Percentiles rank a stretch among this genome's conserved stretches.
Conservation (phyloP, 2,888 invertebrate species). For the Xanthorhoe spadicearia region DNA sequence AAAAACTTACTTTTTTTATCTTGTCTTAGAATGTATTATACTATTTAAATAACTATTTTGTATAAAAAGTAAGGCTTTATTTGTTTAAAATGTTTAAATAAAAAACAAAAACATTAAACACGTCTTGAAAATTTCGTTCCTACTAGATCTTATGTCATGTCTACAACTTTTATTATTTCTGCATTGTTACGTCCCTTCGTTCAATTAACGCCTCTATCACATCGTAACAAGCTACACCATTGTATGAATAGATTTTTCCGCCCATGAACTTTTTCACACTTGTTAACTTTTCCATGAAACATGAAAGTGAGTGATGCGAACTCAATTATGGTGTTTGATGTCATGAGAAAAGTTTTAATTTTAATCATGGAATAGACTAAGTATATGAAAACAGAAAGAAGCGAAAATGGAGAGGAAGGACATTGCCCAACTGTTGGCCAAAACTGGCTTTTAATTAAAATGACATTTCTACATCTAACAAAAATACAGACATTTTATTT, state of each 20-base stretch:
- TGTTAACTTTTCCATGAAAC: constrained; percentile 37
- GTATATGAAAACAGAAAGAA: neutral
- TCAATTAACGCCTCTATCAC: constrained; percentile 7
- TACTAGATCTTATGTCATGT: constrained; percentile 22
- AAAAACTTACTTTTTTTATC: no score
- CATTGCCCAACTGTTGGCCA: no score
- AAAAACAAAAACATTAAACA: constrained; percentile 3
- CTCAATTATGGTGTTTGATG: constrained; percentile 34
- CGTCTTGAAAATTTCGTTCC: no score
- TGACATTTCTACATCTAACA: no score
- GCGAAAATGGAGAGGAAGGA: no score
- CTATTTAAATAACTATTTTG: no score
- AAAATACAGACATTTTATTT: no score
- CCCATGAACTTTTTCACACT: constrained; percentile 41
- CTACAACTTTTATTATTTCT: constrained; percentile 22
- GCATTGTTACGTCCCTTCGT: constrained; percentile 10
- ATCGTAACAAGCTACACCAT: constrained; percentile 8
- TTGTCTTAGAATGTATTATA: no score
- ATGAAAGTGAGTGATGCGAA: constrained; percentile 35
- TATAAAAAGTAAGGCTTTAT: no score
- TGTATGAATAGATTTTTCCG: constrained; percentile 2
- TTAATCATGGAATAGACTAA: constrained; percentile 2
- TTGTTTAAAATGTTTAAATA: no score
- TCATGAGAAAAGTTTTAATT: constrained; percentile 21
- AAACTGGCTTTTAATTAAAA: no score